Evolutionary conservation across 1,140 invertebrate species (phyloP).

Genomic region (Scaptomyza montana): DNA sequence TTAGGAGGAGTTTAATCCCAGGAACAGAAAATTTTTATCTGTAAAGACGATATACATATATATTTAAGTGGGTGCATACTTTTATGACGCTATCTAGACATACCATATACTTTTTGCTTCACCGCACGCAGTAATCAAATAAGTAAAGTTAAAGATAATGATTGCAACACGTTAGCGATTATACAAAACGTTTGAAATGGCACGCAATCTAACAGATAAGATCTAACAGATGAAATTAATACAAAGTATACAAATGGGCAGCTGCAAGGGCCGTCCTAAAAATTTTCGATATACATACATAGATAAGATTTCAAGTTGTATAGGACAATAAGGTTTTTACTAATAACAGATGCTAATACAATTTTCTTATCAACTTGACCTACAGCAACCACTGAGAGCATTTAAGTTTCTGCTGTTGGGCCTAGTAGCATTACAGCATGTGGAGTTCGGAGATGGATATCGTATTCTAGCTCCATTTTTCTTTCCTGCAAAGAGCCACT

Average conservation of each 20-base stretch:
- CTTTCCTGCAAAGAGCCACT: constrained; percentile 77
- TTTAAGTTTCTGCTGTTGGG: constrained; percentile 31
- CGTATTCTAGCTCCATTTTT: constrained; percentile 71
- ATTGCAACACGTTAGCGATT: not conserved
- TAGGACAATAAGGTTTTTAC: not conserved
- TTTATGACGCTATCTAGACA: not conserved
- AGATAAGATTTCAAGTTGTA: not conserved
- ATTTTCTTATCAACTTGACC: constrained; percentile 1
- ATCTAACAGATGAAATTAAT: not conserved
- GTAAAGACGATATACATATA: not conserved
- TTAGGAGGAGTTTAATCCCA: no score
- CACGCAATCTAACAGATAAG: not conserved
- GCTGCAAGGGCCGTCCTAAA: not conserved
- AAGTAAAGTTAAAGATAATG: constrained; percentile 1
- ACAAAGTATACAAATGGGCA: not conserved
- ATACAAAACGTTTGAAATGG: not conserved
- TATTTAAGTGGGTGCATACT: not conserved
- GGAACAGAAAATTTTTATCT: no score
- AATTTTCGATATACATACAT: not conserved
- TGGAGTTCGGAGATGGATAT: constrained; percentile 33
- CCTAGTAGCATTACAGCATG: constrained; percentile 53
- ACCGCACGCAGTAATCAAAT: not conserved
- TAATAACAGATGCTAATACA: not conserved
- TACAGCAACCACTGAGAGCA: constrained; percentile 66
- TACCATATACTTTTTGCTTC: not conserved